Conservation (phyloP, 2,888 invertebrate genomes). For the Melinopterus prodromus region DNA sequence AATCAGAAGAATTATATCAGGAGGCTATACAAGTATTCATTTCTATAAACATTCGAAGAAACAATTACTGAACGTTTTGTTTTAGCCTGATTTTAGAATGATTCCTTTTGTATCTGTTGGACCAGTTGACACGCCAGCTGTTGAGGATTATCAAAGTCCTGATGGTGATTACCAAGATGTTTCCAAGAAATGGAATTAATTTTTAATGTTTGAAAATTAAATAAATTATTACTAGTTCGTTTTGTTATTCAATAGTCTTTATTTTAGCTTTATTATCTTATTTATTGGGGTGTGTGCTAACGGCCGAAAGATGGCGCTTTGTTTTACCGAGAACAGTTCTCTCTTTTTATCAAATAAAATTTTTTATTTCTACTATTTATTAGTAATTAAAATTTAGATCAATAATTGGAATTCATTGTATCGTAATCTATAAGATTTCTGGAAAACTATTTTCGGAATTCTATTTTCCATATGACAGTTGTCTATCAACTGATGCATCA, state of each 20-base stretch:
- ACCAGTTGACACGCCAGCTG: constrained; percentile 84
- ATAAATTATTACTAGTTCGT: neutral
- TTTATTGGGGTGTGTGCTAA: neutral
- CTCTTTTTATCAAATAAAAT: too few relatives aligned
- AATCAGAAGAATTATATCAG: constrained; percentile 87
- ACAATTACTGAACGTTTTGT: constrained; percentile 25
- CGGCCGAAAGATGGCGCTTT: neutral
- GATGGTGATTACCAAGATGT: constrained; percentile 92
- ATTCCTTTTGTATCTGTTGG: constrained; percentile 76
- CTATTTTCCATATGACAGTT: too few relatives aligned
- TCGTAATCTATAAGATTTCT: too few relatives aligned
- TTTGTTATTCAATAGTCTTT: neutral
- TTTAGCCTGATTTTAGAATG: constrained; percentile 75
- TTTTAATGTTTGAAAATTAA: neutral
- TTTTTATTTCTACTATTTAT: too few relatives aligned
- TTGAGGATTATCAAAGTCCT: constrained; percentile 79
- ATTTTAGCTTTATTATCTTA: neutral
- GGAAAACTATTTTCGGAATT: too few relatives aligned
- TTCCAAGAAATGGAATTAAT: constrained; percentile 78
- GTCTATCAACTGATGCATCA: too few relatives aligned
- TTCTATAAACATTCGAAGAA: constrained; percentile 7
- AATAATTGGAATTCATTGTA: too few relatives aligned
- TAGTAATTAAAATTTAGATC: too few relatives aligned
- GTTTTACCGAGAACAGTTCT: neutral
- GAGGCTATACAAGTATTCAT: constrained; percentile 79